A percentile compares a stretch with the other conserved stretches of the same genome.
phyloP scores from a whole-genome alignment of 35 echinoderm and acorn worm genomes.

The Amphiura filiformis region DNA sequence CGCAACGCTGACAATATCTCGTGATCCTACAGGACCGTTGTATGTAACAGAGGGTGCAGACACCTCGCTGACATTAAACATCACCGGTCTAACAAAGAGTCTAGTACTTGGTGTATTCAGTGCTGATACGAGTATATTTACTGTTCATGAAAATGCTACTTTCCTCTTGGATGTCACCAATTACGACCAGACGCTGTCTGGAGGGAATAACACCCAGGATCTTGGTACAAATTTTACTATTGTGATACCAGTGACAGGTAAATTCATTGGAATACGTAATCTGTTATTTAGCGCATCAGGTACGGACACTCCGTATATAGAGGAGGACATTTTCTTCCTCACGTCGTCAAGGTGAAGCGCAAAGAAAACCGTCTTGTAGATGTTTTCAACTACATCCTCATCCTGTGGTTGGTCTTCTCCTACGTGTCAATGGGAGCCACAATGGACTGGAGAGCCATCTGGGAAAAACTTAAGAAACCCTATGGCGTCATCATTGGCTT shows the following conservation, averaged over 20 bases:
- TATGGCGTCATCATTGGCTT: slow-evolving; percentile 31
- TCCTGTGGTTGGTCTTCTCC: slow-evolving; percentile 15
- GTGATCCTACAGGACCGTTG: background rate
- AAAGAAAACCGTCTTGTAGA: background rate
- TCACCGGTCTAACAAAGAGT: background rate
- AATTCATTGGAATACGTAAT: slow-evolving; percentile 57
- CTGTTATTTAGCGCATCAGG: slow-evolving; percentile 33
- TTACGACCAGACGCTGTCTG: background rate
- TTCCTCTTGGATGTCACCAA: background rate
- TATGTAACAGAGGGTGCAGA: background rate
- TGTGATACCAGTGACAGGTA: slow-evolving; percentile 43
- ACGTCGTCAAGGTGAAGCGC: slow-evolving; percentile 36
- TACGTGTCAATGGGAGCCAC: slow-evolving; percentile 44
- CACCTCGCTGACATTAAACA: background rate
- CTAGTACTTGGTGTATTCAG: background rate
- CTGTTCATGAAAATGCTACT: background rate
- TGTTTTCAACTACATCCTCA: slow-evolving; percentile 17
- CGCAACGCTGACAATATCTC: background rate
- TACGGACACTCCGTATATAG: background rate
- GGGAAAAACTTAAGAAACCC: slow-evolving; percentile 4
- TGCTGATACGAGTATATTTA: background rate
- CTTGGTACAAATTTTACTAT: slow-evolving; percentile 15
- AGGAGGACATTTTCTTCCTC: background rate
- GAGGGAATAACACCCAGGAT: background rate
- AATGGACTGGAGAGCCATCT: slow-evolving; percentile 24